A percentile compares a stretch with the other conserved stretches of the same genome.
Evolutionary conservation across 1,140 invertebrate genomes (phyloP).

Genomic region (Tenebrio molitor): DNA sequence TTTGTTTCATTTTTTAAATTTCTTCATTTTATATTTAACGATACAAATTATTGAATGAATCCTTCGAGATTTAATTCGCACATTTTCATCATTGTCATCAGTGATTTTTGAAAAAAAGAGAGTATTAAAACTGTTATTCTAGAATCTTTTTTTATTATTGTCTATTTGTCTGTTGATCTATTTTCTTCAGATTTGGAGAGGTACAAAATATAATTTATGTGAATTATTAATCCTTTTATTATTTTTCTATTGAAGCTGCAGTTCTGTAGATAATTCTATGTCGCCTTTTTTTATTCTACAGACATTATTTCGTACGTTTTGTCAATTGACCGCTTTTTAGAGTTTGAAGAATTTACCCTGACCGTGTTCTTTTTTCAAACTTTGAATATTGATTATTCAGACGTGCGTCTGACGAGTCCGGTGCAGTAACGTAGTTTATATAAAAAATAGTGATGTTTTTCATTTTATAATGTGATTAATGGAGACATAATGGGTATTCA

Average conservation of each 20-base stretch:
- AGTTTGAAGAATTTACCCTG: constrained; percentile 25
- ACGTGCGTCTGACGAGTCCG: constrained; percentile 26
- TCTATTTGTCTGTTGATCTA: constrained; percentile 2
- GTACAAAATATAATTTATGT: constrained; percentile 43
- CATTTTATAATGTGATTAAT: constrained; percentile 54
- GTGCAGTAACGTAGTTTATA: constrained; percentile 34
- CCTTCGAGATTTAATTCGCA: neutral
- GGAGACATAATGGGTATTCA: constrained; percentile 52
- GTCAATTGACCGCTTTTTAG: constrained; percentile 17
- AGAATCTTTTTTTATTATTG: constrained; percentile 25
- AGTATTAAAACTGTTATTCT: constrained; percentile 37
- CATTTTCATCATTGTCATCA: constrained; percentile 22
- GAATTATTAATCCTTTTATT: constrained; percentile 20
- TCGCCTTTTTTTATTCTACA: neutral
- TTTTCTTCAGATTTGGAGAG: constrained; percentile 31
- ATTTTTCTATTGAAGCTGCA: constrained; percentile 8
- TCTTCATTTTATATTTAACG: constrained; percentile 3
- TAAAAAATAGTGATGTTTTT: constrained; percentile 46
- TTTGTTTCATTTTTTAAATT: constrained; percentile 16
- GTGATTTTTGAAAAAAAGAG: constrained; percentile 9
- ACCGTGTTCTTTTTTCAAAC: constrained; percentile 21
- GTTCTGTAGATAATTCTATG: constrained; percentile 4
- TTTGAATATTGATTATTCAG: constrained; percentile 10
- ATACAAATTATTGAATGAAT: neutral
- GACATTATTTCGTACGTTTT: neutral